Base-by-base conservation (phyloP, 2,113 vertebrate genomes). In the Acanthisitta chloris region DNA sequence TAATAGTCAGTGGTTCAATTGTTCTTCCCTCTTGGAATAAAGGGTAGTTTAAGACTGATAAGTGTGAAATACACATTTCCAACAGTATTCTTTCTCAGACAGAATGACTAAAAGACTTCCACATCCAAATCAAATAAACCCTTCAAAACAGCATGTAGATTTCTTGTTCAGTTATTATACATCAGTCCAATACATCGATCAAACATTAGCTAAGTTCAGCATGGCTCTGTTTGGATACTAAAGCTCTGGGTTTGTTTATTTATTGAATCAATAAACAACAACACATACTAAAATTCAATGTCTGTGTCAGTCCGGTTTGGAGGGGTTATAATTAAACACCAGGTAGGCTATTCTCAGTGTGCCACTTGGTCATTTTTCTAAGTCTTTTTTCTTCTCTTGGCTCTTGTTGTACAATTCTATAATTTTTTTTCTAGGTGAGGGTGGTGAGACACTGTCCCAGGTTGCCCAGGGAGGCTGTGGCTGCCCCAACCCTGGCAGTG, bases 1-100 rank as follows among this genome's bases (percentile, higher is more conserved):
- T 94, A 88, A 86, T 91, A 93, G 88, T 77, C 74, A 70, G 15
- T 81, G 10, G 21, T 96, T 93, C 58, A 79, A 26, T 69, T 94
- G 57, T 81, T 95, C 55, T 95, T 74, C 25, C 59, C 26, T 94
- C 62, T 88, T 96, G 92, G n/a, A 58, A 90, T 89, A 94, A 97
- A 95, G 15, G 8, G 14, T 25, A 48, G 48, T 76, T 95, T 88
- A 95, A 96, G 96, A 90, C 13, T 71, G 81, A 86, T 92, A 93
- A 94, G 74, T 82, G 33, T 83, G 61, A 96, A 96, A 95, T 91
- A 88, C 82, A 89, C 67, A 90, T 95, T 96, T 73, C 42, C 36
- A 92, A 48, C 46, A 81, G 29, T 19, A 45, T 26, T 88, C 8
- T 45, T 46, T 70, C 55, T 95, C 86, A 54, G 77, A 86, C 72